Percentiles rank a stretch among this genome's conserved stretches.
phyloP scores from a whole-genome alignment of 1,140 invertebrate species.

The Vanessa atalanta region DNA sequence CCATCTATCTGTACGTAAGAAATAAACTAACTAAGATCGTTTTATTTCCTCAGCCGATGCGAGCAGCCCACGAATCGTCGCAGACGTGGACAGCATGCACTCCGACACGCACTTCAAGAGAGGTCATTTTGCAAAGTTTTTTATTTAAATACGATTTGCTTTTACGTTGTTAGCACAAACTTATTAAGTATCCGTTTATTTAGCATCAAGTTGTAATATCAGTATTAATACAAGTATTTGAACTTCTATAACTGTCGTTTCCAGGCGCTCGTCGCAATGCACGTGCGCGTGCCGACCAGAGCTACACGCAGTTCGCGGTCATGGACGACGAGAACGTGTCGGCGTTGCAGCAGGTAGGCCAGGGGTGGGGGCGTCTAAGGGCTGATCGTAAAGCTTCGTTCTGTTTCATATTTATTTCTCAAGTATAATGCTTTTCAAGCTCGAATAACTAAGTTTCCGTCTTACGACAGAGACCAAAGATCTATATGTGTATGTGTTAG shows the following conservation, averaged over 20 bases:
- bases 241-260: background rate
- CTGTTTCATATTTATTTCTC: too few species aligned
- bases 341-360: constrained; percentile 88
- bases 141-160: too few species aligned
- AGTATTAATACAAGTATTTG: too few species aligned
- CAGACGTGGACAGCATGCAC: constrained; percentile 83
- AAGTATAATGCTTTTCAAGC: too few species aligned
- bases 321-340: constrained; percentile 97
- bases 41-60: constrained; percentile 68
- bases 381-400: background rate
- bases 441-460: too few species aligned
- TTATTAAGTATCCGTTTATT: too few species aligned
- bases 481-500: too few species aligned
- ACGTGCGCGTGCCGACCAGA: constrained; percentile 78
- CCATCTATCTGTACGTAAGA: too few species aligned
- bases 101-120: constrained; percentile 77
- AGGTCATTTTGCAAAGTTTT: constrained; percentile 40
- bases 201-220: too few species aligned
- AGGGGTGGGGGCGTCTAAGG: background rate
- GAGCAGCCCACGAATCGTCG: constrained; percentile 81
- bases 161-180: too few species aligned
- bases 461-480: too few species aligned
- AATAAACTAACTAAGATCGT: background rate
- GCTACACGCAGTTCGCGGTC: constrained; percentile 92
- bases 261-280: constrained; percentile 32